Percentiles rank a stretch among this genome's conserved stretches.
phyloP scores from a whole-genome alignment of 2,888 invertebrate genomes.

The Melieria omissa region DNA sequence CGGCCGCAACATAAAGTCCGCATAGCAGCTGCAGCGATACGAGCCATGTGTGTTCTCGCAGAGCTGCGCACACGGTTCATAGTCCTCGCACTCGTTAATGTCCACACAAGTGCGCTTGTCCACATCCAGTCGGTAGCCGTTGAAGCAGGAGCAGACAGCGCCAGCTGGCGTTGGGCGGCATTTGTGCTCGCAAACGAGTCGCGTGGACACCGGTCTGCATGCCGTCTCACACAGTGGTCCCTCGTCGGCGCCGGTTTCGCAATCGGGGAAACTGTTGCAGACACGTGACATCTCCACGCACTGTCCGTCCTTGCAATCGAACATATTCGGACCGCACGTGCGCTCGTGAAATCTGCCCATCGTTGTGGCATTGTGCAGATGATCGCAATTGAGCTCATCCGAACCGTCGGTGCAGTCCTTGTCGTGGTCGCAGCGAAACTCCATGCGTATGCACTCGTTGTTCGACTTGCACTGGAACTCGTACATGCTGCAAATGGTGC shows the following conservation, averaged over 20 bases:
- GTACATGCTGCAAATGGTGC: conserved; percentile 69
- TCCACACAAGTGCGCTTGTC: conserved; percentile 74
- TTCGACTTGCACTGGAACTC: conserved; percentile 76
- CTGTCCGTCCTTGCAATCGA: conserved; percentile 71
- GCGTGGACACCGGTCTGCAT: conserved; percentile 47
- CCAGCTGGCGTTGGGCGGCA: conserved; percentile 77
- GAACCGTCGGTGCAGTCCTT: conserved; percentile 79
- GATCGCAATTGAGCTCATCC: conserved; percentile 74
- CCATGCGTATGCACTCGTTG: conserved; percentile 70
- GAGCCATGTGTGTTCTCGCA: conserved; percentile 63
- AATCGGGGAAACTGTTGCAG: conserved; percentile 75
- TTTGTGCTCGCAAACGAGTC: conserved; percentile 67
- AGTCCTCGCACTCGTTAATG: conserved; percentile 75
- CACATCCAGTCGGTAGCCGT: conserved; percentile 70
- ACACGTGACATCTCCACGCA: conserved; percentile 75
- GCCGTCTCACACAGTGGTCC: conserved; percentile 71
- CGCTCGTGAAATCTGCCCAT: conserved; percentile 42
- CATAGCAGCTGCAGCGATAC: conserved; percentile 62
- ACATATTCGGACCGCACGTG: conserved; percentile 64
- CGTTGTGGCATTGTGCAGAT: conserved; percentile 46
- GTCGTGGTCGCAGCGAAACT: conserved; percentile 72
- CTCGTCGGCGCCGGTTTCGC: conserved; percentile 79
- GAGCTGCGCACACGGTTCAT: conserved; percentile 73
- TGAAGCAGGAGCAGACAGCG: conserved; percentile 73
- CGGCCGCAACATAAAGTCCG: conserved; percentile 66